Conservation (phyloP, 2,888 invertebrate genomes). For the Callyntrura sp. region DNA sequence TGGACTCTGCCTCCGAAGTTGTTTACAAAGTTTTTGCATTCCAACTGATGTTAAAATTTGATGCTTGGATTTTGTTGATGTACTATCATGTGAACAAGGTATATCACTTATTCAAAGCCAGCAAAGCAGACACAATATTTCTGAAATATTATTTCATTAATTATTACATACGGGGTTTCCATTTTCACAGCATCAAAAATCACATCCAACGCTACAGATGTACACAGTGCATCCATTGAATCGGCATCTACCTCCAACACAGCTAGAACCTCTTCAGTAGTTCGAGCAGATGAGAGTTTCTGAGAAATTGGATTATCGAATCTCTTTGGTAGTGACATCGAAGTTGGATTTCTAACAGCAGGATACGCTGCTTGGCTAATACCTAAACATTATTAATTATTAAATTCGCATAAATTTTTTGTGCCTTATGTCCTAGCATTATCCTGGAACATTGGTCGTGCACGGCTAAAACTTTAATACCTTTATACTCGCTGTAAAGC, state of each 20-base stretch:
- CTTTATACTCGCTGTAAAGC: slow-evolving; percentile 24
- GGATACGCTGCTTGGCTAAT: background rate
- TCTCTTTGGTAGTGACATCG: background rate
- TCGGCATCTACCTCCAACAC: slow-evolving; percentile 56
- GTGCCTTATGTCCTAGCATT: too few species aligned
- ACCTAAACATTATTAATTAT: background rate
- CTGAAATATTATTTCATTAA: background rate
- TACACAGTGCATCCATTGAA: slow-evolving; percentile 24
- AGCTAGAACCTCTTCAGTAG: slow-evolving; percentile 39
- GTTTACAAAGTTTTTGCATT: slow-evolving; percentile 88
- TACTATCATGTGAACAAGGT: background rate
- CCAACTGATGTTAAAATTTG: slow-evolving; percentile 87
- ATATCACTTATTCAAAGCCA: background rate
- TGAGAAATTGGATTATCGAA: slow-evolving; percentile 59
- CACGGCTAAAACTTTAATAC: slow-evolving; percentile 7
- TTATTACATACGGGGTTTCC: background rate
- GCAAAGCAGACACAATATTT: background rate
- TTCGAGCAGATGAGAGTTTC: slow-evolving; percentile 30
- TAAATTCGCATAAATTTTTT: too few species aligned
- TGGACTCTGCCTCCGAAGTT: slow-evolving; percentile 87
- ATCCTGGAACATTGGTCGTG: too few species aligned
- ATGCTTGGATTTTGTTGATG: slow-evolving; percentile 85
- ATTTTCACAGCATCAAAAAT: slow-evolving; percentile 69
- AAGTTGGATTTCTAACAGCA: background rate
- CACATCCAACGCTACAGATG: slow-evolving; percentile 58